phyloP scores from a whole-genome alignment of 2,113 vertebrate genomes.

The Ceuthmochares aereus region DNA sequence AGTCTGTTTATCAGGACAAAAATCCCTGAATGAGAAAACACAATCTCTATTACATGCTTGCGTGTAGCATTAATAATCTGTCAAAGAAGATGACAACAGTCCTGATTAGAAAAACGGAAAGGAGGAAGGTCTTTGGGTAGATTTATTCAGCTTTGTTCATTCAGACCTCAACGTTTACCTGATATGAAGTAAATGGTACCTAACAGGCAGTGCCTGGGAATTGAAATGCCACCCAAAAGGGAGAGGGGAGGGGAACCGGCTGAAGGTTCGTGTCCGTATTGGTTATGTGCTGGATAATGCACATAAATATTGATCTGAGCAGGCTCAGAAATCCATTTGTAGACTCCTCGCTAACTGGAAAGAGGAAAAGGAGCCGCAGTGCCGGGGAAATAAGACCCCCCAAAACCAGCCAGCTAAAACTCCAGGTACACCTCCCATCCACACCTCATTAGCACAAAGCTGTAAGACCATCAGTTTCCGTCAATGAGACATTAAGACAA shows the following conservation, averaged over 20 bases:
- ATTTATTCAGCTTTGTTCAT: background rate
- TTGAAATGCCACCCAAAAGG: background rate
- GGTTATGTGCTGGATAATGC: background rate
- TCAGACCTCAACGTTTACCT: background rate
- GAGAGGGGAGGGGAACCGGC: background rate
- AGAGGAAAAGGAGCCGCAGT: background rate
- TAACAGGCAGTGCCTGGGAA: background rate
- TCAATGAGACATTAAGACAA: background rate
- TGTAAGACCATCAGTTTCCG: background rate
- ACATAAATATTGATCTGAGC: background rate
- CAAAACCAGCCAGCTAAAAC: background rate
- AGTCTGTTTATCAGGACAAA: constrained; percentile 49
- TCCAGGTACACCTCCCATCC: background rate
- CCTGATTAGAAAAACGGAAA: constrained; percentile 26
- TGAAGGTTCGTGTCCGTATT: background rate
- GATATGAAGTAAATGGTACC: background rate
- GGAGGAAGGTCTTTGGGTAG: background rate
- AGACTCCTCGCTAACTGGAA: background rate
- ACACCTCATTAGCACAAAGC: background rate
- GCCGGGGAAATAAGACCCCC: background rate
- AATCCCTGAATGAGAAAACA: constrained; percentile 31
- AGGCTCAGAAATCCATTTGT: background rate
- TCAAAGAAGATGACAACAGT: constrained; percentile 1
- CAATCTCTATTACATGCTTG: constrained; percentile 10
- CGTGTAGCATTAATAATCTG: constrained; percentile 23